These are phyloP conservation scores for Cossypha dichroa DNA, from an alignment of 2,797 vertebrate genomes.

Conservation along the genomic window DNA sequence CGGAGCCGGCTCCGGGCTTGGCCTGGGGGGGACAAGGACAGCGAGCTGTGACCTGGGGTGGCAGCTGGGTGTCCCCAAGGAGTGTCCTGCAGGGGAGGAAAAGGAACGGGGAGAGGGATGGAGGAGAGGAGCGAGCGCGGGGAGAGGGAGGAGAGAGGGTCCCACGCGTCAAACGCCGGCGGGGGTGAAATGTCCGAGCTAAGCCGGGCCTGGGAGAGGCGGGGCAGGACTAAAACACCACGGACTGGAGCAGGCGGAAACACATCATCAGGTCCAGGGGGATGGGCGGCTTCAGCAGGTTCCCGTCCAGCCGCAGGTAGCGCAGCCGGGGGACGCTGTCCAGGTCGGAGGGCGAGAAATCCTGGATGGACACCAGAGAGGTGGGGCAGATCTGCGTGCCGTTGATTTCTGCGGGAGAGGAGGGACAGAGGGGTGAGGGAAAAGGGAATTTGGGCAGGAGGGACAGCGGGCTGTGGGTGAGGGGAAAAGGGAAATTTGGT, in stretches of 20 bases:
- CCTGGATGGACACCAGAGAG: constrained; percentile 67
- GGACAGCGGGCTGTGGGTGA: too few relatives aligned
- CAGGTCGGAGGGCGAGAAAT: constrained; percentile 72
- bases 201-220: constrained; percentile 15
- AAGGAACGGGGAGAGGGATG: neutral
- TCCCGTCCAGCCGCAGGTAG: constrained; percentile 94
- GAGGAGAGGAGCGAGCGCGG: neutral
- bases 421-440: neutral
- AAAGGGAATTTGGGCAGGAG: too few relatives aligned
- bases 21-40: neutral
- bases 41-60: neutral
- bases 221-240: constrained; percentile 83
- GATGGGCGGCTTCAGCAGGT: constrained; percentile 89
- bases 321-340: constrained; percentile 83
- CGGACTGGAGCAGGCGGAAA: constrained; percentile 91
- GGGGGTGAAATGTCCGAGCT: constrained; percentile 1
- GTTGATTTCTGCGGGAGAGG: constrained; percentile 84
- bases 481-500: too few relatives aligned
- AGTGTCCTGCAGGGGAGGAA: neutral
- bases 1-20: neutral
- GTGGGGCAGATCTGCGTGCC: constrained; percentile 91
- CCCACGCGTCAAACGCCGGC: neutral
- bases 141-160: neutral
- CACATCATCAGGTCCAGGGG: constrained; percentile 95
- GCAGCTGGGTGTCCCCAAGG: neutral